These are phyloP conservation scores for Leptoteleia sp. DNA, from an alignment of 1,140 invertebrate genomes.

Conservation along the genomic window DNA sequence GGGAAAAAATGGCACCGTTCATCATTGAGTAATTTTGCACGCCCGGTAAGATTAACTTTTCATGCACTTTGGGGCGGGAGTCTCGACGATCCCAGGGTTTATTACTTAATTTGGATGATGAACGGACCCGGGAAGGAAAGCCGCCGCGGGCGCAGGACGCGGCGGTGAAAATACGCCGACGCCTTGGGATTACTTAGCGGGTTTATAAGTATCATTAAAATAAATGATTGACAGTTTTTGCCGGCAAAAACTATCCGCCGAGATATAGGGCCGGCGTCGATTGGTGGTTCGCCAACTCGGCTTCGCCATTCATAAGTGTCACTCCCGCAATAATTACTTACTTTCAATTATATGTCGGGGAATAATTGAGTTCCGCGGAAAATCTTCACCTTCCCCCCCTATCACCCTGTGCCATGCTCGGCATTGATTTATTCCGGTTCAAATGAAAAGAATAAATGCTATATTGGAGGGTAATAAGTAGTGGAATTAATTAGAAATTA, in stretches of 20 bases:
- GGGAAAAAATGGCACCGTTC: constrained; percentile 28
- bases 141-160: constrained; percentile 30
- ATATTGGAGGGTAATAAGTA: neutral
- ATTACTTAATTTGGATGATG: constrained; percentile 57
- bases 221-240: constrained; percentile 42
- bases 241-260: too few species aligned
- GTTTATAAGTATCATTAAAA: constrained; percentile 35
- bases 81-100: constrained; percentile 40
- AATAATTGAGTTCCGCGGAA: constrained; percentile 9
- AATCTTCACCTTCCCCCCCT: too few species aligned
- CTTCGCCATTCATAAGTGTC: constrained; percentile 1
- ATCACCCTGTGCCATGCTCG: too few species aligned
- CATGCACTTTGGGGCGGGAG: constrained; percentile 50
- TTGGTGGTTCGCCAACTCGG: too few species aligned
- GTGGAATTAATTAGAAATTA: neutral
- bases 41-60: constrained; percentile 49
- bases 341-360: constrained; percentile 1
- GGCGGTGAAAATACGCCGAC: constrained; percentile 22
- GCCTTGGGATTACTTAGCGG: constrained; percentile 25
- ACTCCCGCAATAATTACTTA: constrained; percentile 9
- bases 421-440: constrained; percentile 6
- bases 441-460: neutral
- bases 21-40: constrained; percentile 38
- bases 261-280: too few species aligned
- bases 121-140: constrained; percentile 44